phyloP scores from a whole-genome alignment of 2,797 vertebrate genomes.

The Rhynchonycteris naso region DNA sequence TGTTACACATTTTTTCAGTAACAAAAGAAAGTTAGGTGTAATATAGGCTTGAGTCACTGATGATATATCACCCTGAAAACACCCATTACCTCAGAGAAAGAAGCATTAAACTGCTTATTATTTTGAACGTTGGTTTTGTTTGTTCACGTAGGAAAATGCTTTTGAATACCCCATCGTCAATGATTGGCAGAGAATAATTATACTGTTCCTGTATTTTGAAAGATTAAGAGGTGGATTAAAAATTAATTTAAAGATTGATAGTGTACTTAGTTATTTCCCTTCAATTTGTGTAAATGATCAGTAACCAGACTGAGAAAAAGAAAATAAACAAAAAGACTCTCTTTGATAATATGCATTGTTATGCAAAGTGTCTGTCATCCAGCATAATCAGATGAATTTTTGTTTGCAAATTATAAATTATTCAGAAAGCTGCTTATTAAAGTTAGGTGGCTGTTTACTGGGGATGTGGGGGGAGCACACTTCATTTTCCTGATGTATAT shows the following conservation, averaged over 20 bases:
- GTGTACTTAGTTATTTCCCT: slow-evolving; percentile 66
- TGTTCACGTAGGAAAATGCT: not conserved
- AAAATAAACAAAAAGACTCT: slow-evolving; percentile 18
- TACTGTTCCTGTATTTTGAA: slow-evolving; percentile 27
- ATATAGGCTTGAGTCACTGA: not conserved
- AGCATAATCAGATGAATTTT: slow-evolving; percentile 78
- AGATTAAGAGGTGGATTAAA: slow-evolving; percentile 76
- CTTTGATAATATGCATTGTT: slow-evolving; percentile 76
- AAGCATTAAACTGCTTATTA: slow-evolving; percentile 3
- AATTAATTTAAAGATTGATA: slow-evolving; percentile 79
- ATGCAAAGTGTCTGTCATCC: slow-evolving; percentile 71
- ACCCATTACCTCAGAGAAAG: slow-evolving; percentile 37
- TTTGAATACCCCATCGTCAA: slow-evolving; percentile 32
- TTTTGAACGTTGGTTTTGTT: slow-evolving; percentile 31
- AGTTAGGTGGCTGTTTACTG: slow-evolving; percentile 65
- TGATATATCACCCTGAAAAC: slow-evolving; percentile 46
- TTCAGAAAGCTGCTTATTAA: slow-evolving; percentile 79
- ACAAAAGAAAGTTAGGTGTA: slow-evolving; percentile 16
- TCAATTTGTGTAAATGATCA: slow-evolving; percentile 77
- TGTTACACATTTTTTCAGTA: not conserved
- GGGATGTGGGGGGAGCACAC: slow-evolving; percentile 46
- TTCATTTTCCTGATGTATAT: slow-evolving; percentile 71
- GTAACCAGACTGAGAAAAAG: slow-evolving; percentile 59
- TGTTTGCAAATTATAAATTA: slow-evolving; percentile 85
- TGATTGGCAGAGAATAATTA: slow-evolving; percentile 71